phyloP scores from a whole-genome alignment of 2,888 invertebrate species.

The Chouioia cunea region DNA sequence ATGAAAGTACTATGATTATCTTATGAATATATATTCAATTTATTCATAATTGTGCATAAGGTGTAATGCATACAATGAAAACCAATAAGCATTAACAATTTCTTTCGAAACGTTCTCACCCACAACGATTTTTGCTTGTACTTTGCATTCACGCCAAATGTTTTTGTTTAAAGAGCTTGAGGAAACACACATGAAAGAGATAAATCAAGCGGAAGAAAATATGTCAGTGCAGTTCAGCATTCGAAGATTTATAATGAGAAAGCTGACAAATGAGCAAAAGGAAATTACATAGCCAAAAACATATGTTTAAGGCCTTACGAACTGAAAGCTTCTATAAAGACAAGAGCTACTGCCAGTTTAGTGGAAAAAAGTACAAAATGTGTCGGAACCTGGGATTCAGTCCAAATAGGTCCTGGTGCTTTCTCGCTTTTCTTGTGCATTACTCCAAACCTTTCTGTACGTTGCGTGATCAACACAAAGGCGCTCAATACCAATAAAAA shows the following conservation, averaged over 20 bases:
- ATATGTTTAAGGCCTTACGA: neutral
- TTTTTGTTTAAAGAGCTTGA: neutral
- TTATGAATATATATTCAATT: too few species aligned
- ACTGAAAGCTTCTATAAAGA: neutral
- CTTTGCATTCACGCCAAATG: too few species aligned
- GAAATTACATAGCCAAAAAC: neutral
- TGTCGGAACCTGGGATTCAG: conserved; percentile 55
- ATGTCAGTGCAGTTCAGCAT: neutral
- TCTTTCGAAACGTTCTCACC: too few species aligned
- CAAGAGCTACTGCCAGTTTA: too few species aligned
- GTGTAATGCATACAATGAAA: too few species aligned
- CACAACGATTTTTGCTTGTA: too few species aligned
- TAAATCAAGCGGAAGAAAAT: neutral
- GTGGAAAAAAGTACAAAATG: conserved; percentile 10
- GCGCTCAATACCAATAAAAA: neutral
- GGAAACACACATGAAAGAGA: neutral
- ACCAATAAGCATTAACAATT: too few species aligned
- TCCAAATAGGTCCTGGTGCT: conserved; percentile 58
- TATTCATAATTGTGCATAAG: too few species aligned
- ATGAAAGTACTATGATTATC: too few species aligned
- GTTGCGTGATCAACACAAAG: conserved; percentile 19
- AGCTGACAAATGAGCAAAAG: neutral
- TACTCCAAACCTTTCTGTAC: conserved; percentile 19
- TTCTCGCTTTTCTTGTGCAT: conserved; percentile 52
- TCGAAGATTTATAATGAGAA: conserved; percentile 14